Percentiles rank a stretch among this genome's conserved stretches.
Evolutionary conservation across 2,797 vertebrate species (phyloP).

Genomic region (Anguilla obscura): DNA sequence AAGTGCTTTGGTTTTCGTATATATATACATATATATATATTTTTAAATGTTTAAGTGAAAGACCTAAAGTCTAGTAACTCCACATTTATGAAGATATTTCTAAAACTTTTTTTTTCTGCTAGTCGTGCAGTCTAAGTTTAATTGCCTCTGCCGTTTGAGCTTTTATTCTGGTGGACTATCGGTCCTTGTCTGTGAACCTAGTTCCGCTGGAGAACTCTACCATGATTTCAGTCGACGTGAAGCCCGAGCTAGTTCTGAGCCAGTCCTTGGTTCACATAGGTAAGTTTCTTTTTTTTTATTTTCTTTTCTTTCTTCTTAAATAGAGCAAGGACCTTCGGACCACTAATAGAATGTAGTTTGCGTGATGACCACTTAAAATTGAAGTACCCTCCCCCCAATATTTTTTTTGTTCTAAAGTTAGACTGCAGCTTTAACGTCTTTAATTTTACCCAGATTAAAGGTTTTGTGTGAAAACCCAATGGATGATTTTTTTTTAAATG

Average conservation of each 20-base stretch:
- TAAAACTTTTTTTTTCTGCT: constrained; percentile 63
- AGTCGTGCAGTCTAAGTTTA: constrained; percentile 69
- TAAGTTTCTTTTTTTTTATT: constrained; percentile 55
- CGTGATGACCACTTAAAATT: background rate
- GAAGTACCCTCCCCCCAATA: background rate
- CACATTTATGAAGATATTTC: constrained; percentile 50
- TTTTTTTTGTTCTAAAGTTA: constrained; percentile 27
- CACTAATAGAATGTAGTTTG: constrained; percentile 58
- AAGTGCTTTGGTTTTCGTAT: constrained; percentile 56
- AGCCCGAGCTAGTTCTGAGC: constrained; percentile 68
- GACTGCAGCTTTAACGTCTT: constrained; percentile 49
- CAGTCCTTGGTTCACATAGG: constrained; percentile 69
- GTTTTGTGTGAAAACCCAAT: constrained; percentile 37
- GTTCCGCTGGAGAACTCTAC: constrained; percentile 36
- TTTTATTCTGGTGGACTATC: constrained; percentile 63
- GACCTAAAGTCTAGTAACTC: constrained; percentile 56
- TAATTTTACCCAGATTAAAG: constrained; percentile 50
- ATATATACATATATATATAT: constrained; percentile 52
- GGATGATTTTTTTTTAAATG: constrained; percentile 40
- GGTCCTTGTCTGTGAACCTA: constrained; percentile 60
- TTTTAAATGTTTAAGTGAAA: constrained; percentile 50
- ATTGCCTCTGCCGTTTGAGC: constrained; percentile 54
- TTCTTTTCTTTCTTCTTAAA: constrained; percentile 38
- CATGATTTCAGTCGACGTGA: constrained; percentile 53
- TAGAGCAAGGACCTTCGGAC: constrained; percentile 61